Evolutionary conservation across 2,797 vertebrate species (phyloP), one percentile per base, ranked within the genome.

Genomic region (Sarcoramphus papa): DNA sequence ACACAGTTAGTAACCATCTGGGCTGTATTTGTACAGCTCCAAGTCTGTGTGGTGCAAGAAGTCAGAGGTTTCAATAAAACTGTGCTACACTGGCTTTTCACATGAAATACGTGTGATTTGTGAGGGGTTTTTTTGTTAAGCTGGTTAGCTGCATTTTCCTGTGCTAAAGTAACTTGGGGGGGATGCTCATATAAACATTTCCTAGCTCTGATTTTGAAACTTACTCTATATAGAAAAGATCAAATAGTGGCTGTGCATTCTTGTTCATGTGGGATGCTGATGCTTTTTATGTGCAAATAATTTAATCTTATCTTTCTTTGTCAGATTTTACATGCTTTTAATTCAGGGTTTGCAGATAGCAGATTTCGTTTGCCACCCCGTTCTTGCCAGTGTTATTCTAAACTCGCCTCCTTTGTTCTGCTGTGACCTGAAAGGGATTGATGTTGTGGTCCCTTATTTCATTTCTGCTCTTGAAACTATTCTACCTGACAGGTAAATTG

Each of bases 321-420:
- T 97, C 98, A 99, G 99, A 98, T 99, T 99, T 98, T 99, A 99
- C 98, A 98, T 99, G 98, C 98, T 99, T 97, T 98, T 99, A 97
- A 98, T 99, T 97, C 99, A 99, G 97, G 98, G 98, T 95, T 98
- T 99, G 93, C 99, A 99, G 98, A 99, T 99, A 97, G 98, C 98
- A 12, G 99, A 99, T 95, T 99, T 98, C 91, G 86, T 98, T 63
- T 99, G 99, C 96, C 98, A 99, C 90, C 99, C 98, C 0, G 99
- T 99, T 70, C 98, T 99, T 90, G 99, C 99, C 97, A 99, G 99
- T 94, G 98, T 99, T 96, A 98, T 99, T 96, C 96, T 99, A 88
- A 99, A 99, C 98, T 99, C 99, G 48, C 98, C 98, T 93, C 97
- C 98, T 93, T 98, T 99, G 95, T 99, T 99, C 98, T 99, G 99